Evolutionary conservation across 2,888 invertebrate species (phyloP).

Genomic region (Melanargia galathea): DNA sequence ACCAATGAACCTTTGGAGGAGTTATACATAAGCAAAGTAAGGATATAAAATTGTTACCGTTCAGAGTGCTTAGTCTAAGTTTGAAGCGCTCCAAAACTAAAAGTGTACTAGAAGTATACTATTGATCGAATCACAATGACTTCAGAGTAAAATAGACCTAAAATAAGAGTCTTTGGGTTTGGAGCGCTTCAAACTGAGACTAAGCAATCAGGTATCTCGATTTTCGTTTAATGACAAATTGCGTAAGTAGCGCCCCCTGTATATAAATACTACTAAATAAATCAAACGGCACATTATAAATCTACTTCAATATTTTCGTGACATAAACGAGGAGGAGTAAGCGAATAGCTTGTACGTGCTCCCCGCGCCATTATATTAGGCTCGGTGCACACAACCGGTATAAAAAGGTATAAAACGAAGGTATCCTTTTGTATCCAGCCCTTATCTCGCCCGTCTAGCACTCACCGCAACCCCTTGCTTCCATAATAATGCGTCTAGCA

Average conservation of each 20-base stretch:
- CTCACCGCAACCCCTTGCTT: slow-evolving; percentile 59
- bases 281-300: slow-evolving; percentile 45
- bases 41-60: no score
- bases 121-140: no score
- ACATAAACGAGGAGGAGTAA: slow-evolving; percentile 44
- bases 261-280: slow-evolving; percentile 33
- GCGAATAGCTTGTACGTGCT: slow-evolving; percentile 47
- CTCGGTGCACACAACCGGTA: slow-evolving; percentile 41
- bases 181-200: no score
- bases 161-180: no score
- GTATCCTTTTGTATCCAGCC: slow-evolving; percentile 43
- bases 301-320: slow-evolving; percentile 44
- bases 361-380: slow-evolving; percentile 46
- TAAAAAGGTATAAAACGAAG: slow-evolving; percentile 42
- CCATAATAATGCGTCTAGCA: slow-evolving; percentile 78
- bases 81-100: no score
- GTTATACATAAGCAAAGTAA: no score
- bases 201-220: no score
- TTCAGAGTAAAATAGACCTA: no score
- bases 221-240: slow-evolving; percentile 33
- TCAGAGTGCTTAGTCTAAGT: no score
- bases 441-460: slow-evolving; percentile 47
- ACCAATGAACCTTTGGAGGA: no score
- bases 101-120: no score
- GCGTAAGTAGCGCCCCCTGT: slow-evolving; percentile 26